Percentiles rank a stretch among this genome's conserved stretches.
Evolutionary conservation across 2,888 invertebrate species (phyloP).

Genomic region (Xiphydria camelus): DNA sequence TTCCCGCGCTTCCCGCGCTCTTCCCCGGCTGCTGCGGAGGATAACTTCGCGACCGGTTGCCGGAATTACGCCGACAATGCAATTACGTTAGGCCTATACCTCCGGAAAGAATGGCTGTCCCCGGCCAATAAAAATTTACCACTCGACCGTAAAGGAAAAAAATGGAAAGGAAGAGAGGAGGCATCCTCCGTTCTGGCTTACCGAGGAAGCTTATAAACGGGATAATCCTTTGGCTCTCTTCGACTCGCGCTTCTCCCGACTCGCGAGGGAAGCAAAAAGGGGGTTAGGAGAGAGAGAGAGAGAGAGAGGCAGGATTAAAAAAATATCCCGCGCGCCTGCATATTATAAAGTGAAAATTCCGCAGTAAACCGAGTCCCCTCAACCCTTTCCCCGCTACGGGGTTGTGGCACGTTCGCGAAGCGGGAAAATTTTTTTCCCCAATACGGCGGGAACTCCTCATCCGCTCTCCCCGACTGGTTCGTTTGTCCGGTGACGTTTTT

Average conservation of each 20-base stretch:
- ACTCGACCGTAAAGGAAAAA: conserved; percentile 19
- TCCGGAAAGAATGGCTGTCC: conserved; percentile 22
- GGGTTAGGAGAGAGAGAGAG: conserved; percentile 2
- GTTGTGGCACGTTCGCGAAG: no score
- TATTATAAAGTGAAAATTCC: conserved; percentile 38
- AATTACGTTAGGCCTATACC: conserved; percentile 31
- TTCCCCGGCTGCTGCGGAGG: background rate
- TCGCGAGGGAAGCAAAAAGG: conserved; percentile 7
- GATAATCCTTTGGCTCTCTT: conserved; percentile 25
- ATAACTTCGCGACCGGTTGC: conserved; percentile 6
- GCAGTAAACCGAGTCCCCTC: conserved; percentile 27
- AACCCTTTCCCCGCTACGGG: conserved; percentile 29
- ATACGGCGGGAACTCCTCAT: no score
- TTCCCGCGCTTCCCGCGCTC: background rate
- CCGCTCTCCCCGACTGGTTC: conserved; percentile 1
- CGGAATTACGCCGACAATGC: no score
- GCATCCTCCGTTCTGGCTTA: conserved; percentile 10
- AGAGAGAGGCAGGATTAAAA: conserved; percentile 9
- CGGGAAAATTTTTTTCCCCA: no score
- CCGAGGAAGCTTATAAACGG: conserved; percentile 18
- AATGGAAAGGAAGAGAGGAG: background rate
- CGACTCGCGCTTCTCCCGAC: conserved; percentile 17
- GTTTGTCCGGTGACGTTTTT: no score
- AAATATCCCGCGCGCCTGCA: conserved; percentile 6
- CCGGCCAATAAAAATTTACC: conserved; percentile 32